phyloP scores from a whole-genome alignment of 2,888 invertebrate genomes.

The Drosophila limbata region DNA sequence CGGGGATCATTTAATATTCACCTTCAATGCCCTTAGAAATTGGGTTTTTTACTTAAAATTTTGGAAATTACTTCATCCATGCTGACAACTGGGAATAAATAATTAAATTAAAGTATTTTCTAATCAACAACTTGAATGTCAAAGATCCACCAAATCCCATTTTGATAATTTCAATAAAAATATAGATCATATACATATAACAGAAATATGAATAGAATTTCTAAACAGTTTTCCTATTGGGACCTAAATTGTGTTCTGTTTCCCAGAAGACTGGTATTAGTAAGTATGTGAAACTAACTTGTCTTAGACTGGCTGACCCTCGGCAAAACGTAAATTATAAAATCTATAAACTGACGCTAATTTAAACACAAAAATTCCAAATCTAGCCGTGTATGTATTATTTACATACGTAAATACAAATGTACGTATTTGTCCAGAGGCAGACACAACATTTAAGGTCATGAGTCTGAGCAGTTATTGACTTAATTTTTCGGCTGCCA shows the following conservation, averaged over 20 bases:
- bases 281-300: constrained; percentile 9
- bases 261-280: constrained; percentile 5
- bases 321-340: constrained; percentile 43
- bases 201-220: not conserved
- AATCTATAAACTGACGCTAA: constrained; percentile 53
- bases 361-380: constrained; percentile 61
- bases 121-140: not conserved
- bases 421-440: constrained; percentile 13
- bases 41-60: too few relatives aligned
- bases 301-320: constrained; percentile 37
- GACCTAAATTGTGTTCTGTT: constrained; percentile 22
- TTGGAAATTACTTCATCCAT: too few relatives aligned
- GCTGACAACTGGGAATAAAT: too few relatives aligned
- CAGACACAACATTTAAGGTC: constrained; percentile 50
- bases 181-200: not conserved
- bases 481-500: constrained; percentile 65
- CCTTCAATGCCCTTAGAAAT: too few relatives aligned
- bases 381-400: constrained; percentile 20
- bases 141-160: not conserved
- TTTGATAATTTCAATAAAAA: too few relatives aligned
- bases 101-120: not conserved
- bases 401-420: constrained; percentile 4
- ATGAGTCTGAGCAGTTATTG: constrained; percentile 64
- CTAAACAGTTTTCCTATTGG: constrained; percentile 14
- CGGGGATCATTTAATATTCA: too few relatives aligned